A percentile compares a stretch with the other conserved stretches of the same genome.
phyloP scores from a whole-genome alignment of 2,113 vertebrate species.

The Nothoprocta perdicaria region DNA sequence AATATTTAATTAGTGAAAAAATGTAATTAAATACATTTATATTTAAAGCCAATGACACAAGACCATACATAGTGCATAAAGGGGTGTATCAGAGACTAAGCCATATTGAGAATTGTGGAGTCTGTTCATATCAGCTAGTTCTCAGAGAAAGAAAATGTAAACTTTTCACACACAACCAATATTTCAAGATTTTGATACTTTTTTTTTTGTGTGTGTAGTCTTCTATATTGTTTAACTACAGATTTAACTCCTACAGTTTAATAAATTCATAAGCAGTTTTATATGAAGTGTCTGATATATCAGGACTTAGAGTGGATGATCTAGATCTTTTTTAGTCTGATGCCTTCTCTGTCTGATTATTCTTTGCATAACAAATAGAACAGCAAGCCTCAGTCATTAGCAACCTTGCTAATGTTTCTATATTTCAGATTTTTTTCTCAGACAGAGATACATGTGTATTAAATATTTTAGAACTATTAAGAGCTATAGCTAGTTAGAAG shows the following conservation, averaged over 20 bases:
- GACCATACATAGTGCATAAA: not conserved
- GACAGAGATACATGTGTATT: not conserved
- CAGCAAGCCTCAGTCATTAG: not conserved
- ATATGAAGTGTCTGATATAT: not conserved
- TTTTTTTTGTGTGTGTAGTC: not conserved
- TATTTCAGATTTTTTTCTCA: not conserved
- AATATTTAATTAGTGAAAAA: no score
- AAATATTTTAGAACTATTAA: not conserved
- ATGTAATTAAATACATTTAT: not conserved
- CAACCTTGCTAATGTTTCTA: not conserved
- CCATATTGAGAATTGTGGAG: not conserved
- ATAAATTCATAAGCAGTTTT: not conserved
- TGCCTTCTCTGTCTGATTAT: not conserved
- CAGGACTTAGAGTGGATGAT: not conserved
- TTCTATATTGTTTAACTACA: not conserved
- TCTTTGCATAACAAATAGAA: not conserved
- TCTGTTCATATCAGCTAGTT: not conserved
- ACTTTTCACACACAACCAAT: not conserved
- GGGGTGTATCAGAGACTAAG: not conserved
- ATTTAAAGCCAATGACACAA: not conserved
- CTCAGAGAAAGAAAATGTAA: not conserved
- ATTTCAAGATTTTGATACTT: not conserved
- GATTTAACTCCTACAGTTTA: not conserved
- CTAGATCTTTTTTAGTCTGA: not conserved
- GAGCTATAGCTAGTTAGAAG: not conserved